Conservation (phyloP, 2,797 vertebrate genomes). For the Periophthalmus magnuspinnatus region DNA sequence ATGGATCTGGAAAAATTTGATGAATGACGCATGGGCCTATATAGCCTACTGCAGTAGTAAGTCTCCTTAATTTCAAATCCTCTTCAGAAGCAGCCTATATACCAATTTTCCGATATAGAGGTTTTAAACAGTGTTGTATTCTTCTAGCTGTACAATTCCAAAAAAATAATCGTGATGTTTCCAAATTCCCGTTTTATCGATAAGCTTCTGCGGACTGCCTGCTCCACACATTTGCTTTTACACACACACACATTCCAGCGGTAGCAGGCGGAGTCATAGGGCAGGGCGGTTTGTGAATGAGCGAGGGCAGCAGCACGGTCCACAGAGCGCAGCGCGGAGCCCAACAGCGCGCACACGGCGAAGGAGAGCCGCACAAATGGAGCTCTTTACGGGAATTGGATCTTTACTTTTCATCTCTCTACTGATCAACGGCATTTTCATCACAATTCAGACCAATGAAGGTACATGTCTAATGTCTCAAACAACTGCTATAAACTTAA, state of each 20-base stretch:
- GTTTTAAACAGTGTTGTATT: too few relatives aligned
- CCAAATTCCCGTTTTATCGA: neutral
- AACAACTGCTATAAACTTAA: neutral
- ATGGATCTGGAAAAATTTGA: too few relatives aligned
- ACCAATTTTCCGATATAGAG: too few relatives aligned
- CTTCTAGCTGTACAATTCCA: too few relatives aligned
- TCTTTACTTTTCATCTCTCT: conserved; percentile 72
- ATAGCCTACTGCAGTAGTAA: too few relatives aligned
- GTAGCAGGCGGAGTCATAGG: conserved; percentile 67
- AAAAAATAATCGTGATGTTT: neutral
- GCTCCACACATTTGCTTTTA: conserved; percentile 5
- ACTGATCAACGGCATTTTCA: conserved; percentile 73
- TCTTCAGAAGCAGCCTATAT: too few relatives aligned
- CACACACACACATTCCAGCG: conserved; percentile 66
- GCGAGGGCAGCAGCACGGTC: conserved; percentile 37
- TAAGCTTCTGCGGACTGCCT: conserved; percentile 1
- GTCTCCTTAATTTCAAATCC: too few relatives aligned
- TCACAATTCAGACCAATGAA: conserved; percentile 79
- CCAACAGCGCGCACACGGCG: conserved; percentile 28
- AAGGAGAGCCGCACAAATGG: conserved; percentile 69
- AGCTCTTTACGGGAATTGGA: conserved; percentile 65
- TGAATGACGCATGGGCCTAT: too few relatives aligned
- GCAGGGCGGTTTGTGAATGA: conserved; percentile 74
- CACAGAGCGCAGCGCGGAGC: conserved; percentile 50
- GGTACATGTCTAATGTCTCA: conserved; percentile 59